Base-by-base conservation (phyloP, 2,113 vertebrate species). In the Protobothrops mucrosquamatus region DNA sequence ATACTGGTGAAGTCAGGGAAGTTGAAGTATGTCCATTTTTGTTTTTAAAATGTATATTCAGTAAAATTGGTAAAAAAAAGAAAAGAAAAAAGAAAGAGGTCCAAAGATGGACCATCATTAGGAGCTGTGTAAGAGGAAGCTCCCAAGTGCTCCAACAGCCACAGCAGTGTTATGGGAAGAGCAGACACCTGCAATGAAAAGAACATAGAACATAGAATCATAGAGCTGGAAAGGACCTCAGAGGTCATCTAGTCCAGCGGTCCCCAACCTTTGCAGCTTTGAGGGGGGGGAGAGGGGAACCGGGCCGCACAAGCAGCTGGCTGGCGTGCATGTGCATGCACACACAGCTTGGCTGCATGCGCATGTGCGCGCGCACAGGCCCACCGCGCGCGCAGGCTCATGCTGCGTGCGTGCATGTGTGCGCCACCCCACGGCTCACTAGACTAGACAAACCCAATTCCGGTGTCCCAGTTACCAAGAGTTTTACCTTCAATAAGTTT, bases 401-500 rank as follows among this genome's bases (percentile, higher is more conserved):
- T 29, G 59, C 22, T 57, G 20, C 6, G 52, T 54, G 52, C 12
- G 52, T 54, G 12, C 12, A 14, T 54, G 52, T 14, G 52, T 54
- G 52, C 1, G 1, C 48, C 48, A 51, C 1, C 8, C 48, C 48
- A 9, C 1, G 48, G 48, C 48, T 51, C 61, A 69, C 61, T 69
- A 64, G 10, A 64, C 26, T 64, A 69, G 26, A 15, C 59, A 64
- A 64, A 64, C 29, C 11, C 29, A 69, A n/a, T n/a, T 39, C 2
- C 6, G 8, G 2, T 23, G 43, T 5, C 23, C 23, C 12, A 69
- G 12, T 7, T 61, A 29, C 1, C 6, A 3, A 10, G 26, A 48
- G 18, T 88, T 61, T 92, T 89, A 93, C 92, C 90, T 93, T 92
- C 43, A 18, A 93, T 15, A 20, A 94, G 2, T 46, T 92, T 93